Conservation (phyloP, 1,140 invertebrate species). For the Stenopsyche tienmushanensis region DNA sequence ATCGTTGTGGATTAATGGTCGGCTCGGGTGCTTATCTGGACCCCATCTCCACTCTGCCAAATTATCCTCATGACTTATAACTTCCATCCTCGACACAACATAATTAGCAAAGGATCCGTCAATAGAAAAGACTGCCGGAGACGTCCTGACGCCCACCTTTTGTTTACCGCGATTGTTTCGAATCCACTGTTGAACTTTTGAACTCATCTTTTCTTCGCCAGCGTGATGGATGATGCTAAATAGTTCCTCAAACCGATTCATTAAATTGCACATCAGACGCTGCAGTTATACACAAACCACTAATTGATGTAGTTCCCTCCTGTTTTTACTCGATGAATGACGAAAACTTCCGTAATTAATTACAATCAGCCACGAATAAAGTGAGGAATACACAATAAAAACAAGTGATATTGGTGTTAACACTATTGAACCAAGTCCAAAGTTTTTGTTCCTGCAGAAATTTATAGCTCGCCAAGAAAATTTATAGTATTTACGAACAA, state of each 20-base stretch:
- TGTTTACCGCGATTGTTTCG: not conserved
- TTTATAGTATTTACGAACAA: no score
- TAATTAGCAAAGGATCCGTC: not conserved
- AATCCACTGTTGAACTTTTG: not conserved
- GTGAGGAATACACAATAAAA: no score
- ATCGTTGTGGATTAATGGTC: conserved; percentile 1
- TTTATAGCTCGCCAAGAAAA: no score
- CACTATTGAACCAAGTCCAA: no score
- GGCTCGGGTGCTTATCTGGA: not conserved
- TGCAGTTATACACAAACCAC: no score
- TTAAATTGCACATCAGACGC: not conserved
- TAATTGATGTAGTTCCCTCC: no score
- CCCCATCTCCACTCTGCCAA: not conserved
- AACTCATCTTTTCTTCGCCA: no score
- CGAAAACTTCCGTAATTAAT: no score
- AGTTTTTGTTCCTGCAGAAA: no score
- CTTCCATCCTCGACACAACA: not conserved
- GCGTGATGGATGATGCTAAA: not conserved
- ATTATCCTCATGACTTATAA: not conserved
- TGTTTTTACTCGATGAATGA: no score
- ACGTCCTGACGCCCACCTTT: not conserved
- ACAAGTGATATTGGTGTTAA: no score
- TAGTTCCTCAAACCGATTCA: not conserved
- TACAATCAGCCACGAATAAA: no score
- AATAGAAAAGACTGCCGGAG: not conserved